Evolutionary conservation across 2,888 invertebrate species (phyloP), one percentile per base, ranked within the genome.

Genomic region (Ornithoptera priamus): DNA sequence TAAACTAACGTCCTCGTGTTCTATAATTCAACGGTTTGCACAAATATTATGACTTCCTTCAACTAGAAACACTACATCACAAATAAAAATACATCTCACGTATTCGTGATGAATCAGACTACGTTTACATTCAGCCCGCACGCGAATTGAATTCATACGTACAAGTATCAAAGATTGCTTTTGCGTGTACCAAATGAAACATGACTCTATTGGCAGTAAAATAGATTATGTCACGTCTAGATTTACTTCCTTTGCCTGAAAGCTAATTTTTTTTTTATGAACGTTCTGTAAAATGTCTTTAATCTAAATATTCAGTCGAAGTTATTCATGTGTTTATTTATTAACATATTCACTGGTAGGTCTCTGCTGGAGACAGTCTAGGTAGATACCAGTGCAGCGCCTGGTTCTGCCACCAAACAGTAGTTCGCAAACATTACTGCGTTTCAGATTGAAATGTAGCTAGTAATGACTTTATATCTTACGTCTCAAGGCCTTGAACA

Each of bases 11-110:
- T 22, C 22, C 10, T 7, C 53, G 60, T 22, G 59, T 68, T 60
- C 68, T 57, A 68, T 64, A 64, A 59, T 36, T 62, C 62, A 58
- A 67, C 18, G 30, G 65, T 70, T 65, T 53, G 62, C 68, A 59
- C 60, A 67, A 70, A 67, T 67, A 66, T 63, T 70, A 70, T 63
- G 70, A 66, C 63, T 70, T 59, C 62, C 63, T 58, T 63, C 66
- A 50, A 64, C 70, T 70, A 70, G 67, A 64, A 67, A 64, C 64
- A 67, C 67, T 70, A 70, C 64, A 67, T 70, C 70, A 70, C 67
- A 67, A 67, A 70, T 70, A 70, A 70, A 70, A 70, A 70, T 70
- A 70, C 70, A 70, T 57, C 67, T 70, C 70, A 70, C 70, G 70
- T 70, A 70, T 24, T 57, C 64, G 64, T 70, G 70, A 70, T 70